phyloP scores from a whole-genome alignment of 2,113 vertebrate genomes.

The Hemiprocne comata region DNA sequence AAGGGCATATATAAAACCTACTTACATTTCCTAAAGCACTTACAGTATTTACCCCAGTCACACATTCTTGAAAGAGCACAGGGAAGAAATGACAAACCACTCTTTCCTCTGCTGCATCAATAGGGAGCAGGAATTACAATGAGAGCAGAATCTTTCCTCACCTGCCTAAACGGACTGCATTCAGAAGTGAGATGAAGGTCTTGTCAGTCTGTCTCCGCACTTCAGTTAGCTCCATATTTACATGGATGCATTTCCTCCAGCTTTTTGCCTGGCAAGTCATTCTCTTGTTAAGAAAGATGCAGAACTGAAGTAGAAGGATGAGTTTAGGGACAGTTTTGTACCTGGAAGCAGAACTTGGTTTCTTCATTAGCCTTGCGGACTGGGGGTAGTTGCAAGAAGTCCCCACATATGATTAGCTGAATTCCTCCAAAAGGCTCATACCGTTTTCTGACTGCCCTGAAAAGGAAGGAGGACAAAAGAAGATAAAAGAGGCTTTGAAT shows the following conservation, averaged over 20 bases:
- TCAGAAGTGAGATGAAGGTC: constrained; percentile 89
- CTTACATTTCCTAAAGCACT: neutral
- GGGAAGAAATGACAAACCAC: neutral
- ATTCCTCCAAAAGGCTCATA: constrained; percentile 94
- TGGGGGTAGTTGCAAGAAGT: constrained; percentile 96
- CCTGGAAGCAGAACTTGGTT: constrained; percentile 93
- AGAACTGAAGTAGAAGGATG: neutral
- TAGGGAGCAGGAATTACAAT: neutral
- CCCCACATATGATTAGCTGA: constrained; percentile 93
- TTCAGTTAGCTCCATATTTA: constrained; percentile 92
- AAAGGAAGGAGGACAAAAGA: neutral
- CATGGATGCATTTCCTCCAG: constrained; percentile 90
- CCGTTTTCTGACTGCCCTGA: constrained; percentile 85
- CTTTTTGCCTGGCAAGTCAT: constrained; percentile 83
- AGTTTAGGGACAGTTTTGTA: constrained; percentile 30
- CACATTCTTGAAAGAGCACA: neutral
- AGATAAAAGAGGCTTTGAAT: neutral
- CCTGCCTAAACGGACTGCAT: constrained; percentile 91
- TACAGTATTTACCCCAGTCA: neutral
- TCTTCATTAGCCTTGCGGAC: constrained; percentile 86
- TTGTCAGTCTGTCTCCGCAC: constrained; percentile 91
- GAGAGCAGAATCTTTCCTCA: neutral
- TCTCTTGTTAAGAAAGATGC: neutral
- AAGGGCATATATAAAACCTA: neutral
- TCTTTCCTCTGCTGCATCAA: neutral